Percentiles rank a stretch among this genome's conserved stretches.
phyloP scores from a whole-genome alignment of 37 sponge, comb jelly and placozoan species.

The Eunapius fragilis region DNA sequence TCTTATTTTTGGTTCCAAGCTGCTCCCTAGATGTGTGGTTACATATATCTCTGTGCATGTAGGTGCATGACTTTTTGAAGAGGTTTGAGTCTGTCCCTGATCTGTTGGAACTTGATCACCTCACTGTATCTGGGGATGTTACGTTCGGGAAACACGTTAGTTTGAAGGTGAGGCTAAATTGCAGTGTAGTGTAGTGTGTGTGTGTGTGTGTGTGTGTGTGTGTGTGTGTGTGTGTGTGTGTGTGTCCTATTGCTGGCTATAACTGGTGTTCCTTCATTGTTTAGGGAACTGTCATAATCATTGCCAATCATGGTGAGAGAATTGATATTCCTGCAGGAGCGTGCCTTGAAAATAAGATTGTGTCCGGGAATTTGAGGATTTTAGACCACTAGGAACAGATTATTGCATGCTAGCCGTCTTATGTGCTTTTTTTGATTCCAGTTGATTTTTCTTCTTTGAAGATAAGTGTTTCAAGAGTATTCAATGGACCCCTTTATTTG shows the following conservation, averaged over 20 bases:
- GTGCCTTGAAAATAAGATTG: constrained; percentile 94
- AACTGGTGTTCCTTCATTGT: constrained; percentile 7
- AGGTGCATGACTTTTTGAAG: constrained; percentile 85
- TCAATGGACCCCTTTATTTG: too few species aligned
- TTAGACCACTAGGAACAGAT: constrained; percentile 79
- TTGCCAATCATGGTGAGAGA: constrained; percentile 97
- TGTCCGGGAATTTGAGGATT: constrained; percentile 95
- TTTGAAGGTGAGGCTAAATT: constrained; percentile 56
- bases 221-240: background rate
- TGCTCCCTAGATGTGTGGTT: background rate
- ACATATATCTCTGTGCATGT: background rate
- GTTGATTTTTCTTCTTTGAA: too few species aligned
- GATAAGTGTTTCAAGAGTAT: too few species aligned
- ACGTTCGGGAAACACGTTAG: constrained; percentile 89
- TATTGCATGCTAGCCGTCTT: background rate
- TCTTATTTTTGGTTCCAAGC: too few species aligned
- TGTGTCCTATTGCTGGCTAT: background rate
- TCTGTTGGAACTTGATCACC: constrained; percentile 93
- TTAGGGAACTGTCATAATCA: constrained; percentile 97
- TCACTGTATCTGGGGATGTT: constrained; percentile 97
- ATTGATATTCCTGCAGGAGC: constrained; percentile 94
- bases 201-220: background rate
- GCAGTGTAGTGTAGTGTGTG: background rate
- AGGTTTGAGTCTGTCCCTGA: constrained; percentile 93
- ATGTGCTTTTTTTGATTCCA: constrained; percentile 8